Percentiles rank a stretch among this genome's conserved stretches.
These are phyloP conservation scores for Alligator sinensis DNA, from an alignment of 2,113 vertebrate species.

Conservation along the genomic window DNA sequence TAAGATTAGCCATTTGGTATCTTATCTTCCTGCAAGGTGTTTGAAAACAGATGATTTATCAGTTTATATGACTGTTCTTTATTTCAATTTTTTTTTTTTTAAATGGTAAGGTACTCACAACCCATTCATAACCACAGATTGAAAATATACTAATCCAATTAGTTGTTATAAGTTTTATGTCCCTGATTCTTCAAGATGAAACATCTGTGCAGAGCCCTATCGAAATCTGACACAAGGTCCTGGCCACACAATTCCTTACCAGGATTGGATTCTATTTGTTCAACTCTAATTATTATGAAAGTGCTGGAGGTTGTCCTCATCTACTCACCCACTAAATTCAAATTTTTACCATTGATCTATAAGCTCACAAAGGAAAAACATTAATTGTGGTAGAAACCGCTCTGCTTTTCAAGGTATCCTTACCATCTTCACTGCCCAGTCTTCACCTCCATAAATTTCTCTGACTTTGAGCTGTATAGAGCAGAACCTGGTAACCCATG, in stretches of 20 bases:
- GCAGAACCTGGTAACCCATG: accelerated
- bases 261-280: no score
- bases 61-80: no score
- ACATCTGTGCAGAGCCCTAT: neutral
- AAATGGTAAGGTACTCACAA: no score
- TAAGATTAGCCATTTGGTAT: neutral
- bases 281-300: neutral
- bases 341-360: neutral
- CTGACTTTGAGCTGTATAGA: neutral
- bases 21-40: neutral
- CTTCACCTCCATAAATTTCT: neutral
- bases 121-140: no score
- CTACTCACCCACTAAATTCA: neutral
- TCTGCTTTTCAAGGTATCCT: neutral
- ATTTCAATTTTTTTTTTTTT: no score
- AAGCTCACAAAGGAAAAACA: neutral
- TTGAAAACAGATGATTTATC: no score
- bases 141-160: neutral
- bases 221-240: neutral
- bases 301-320: neutral
- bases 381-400: neutral
- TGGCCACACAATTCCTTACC: no score
- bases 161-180: neutral
- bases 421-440: neutral
- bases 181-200: neutral